phyloP scores from a whole-genome alignment of 2,888 invertebrate species.

The Morpho helenor region DNA sequence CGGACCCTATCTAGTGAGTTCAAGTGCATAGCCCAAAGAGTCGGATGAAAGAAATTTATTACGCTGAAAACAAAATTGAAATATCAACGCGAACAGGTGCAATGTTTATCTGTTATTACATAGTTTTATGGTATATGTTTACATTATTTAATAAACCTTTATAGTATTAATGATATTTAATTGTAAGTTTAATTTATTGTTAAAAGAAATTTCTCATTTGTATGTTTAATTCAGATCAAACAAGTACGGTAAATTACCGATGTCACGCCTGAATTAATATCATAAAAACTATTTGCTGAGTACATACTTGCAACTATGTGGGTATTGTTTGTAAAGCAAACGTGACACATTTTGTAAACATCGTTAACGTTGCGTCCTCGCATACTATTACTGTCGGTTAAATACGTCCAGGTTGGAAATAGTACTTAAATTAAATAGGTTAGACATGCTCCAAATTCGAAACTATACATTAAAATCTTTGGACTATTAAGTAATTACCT shows the following conservation, averaged over 20 bases:
- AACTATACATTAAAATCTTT: neutral
- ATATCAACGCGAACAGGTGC: slow-evolving; percentile 65
- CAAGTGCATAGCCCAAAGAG: slow-evolving; percentile 50
- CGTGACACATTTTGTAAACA: slow-evolving; percentile 69
- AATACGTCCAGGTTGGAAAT: slow-evolving; percentile 26
- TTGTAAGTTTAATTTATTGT: slow-evolving; percentile 1
- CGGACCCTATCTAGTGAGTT: slow-evolving; percentile 48
- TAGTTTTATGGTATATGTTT: slow-evolving; percentile 15
- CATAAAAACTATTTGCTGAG: slow-evolving; percentile 22
- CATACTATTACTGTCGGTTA: slow-evolving; percentile 24
- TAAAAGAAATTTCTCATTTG: neutral
- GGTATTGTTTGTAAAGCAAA: slow-evolving; percentile 44
- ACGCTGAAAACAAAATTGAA: slow-evolving; percentile 45
- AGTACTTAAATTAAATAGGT: slow-evolving; percentile 25
- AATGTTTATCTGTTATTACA: slow-evolving; percentile 52
- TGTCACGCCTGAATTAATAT: slow-evolving; percentile 8
- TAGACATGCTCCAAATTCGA: slow-evolving; percentile 7
- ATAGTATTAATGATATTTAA: slow-evolving; percentile 1
- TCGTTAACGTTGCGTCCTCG: slow-evolving; percentile 49
- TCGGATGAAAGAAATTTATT: slow-evolving; percentile 28
- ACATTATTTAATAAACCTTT: neutral
- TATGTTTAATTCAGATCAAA: neutral
- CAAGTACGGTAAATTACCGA: neutral
- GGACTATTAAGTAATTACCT: too few species aligned
- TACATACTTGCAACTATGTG: slow-evolving; percentile 39